phyloP scores from a whole-genome alignment of 2,113 vertebrate genomes.

The Rhinolophus ferrumequinum region DNA sequence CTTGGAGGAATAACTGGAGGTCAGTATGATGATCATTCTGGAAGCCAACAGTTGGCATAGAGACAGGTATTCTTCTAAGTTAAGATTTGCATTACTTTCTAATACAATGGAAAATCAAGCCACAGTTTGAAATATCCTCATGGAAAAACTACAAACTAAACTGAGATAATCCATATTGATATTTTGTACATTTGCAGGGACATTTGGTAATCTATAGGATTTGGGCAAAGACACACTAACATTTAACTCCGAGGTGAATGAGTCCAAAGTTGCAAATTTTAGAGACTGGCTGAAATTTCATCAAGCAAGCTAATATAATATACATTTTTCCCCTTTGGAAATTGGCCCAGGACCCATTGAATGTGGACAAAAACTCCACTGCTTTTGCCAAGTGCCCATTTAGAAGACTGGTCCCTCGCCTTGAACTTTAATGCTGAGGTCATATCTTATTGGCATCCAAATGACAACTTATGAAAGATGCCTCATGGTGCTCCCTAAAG shows the following conservation, averaged over 20 bases:
- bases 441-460: constrained; percentile 40
- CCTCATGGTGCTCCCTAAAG: neutral
- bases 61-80: neutral
- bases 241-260: constrained; percentile 37
- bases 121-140: constrained; percentile 15
- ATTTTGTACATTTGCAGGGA: neutral
- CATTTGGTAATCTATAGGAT: neutral
- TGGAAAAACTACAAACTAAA: neutral
- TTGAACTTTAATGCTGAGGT: constrained; percentile 28
- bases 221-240: constrained; percentile 19
- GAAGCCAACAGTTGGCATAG: neutral
- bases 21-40: neutral
- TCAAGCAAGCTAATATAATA: neutral
- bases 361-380: constrained; percentile 11
- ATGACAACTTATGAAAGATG: constrained; percentile 13
- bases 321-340: neutral
- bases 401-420: neutral
- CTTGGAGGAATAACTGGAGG: neutral
- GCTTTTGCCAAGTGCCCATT: constrained; percentile 43
- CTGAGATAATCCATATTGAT: neutral
- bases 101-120: constrained; percentile 15
- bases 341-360: neutral
- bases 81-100: constrained; percentile 34
- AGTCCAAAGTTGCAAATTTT: constrained; percentile 48
- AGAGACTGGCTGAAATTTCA: neutral